Percentiles rank a stretch among this genome's conserved stretches.
Evolutionary conservation across 2,113 vertebrate species (phyloP).

Genomic region (Holacanthus passer): DNA sequence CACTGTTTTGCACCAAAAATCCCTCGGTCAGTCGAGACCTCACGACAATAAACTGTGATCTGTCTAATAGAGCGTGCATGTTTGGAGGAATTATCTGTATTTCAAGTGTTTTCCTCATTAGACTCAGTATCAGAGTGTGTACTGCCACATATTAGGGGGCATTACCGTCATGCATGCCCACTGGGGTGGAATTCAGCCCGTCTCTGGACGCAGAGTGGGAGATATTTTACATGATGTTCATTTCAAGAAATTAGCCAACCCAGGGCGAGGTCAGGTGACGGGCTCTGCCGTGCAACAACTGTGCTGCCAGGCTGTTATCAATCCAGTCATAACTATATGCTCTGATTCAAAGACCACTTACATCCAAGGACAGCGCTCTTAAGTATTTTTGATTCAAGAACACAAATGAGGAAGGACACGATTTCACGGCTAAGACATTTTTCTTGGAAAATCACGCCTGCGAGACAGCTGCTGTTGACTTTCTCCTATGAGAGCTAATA

Average conservation of each 20-base stretch:
- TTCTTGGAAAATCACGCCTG: slow-evolving; percentile 13
- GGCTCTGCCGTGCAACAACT: slow-evolving; percentile 8
- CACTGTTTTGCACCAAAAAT: slow-evolving; percentile 32
- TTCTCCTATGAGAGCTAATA: slow-evolving; percentile 52
- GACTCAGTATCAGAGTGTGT: slow-evolving; percentile 31
- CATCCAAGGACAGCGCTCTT: slow-evolving; percentile 22
- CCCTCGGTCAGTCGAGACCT: slow-evolving; percentile 31
- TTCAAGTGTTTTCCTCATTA: slow-evolving; percentile 73
- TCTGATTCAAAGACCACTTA: slow-evolving; percentile 34
- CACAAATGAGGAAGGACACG: slow-evolving; percentile 25
- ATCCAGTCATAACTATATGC: not conserved
- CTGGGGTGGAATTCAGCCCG: slow-evolving; percentile 55
- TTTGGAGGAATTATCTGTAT: slow-evolving; percentile 67
- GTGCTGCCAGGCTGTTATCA: slow-evolving; percentile 31
- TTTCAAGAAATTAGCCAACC: slow-evolving; percentile 50
- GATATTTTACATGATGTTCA: slow-evolving; percentile 38
- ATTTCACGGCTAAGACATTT: slow-evolving; percentile 10
- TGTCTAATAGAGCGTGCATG: slow-evolving; percentile 48
- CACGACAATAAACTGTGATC: slow-evolving; percentile 46
- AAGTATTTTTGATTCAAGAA: slow-evolving; percentile 27
- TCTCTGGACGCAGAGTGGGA: slow-evolving; percentile 29
- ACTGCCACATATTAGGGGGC: slow-evolving; percentile 70
- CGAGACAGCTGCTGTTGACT: slow-evolving; percentile 54
- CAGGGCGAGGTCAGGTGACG: slow-evolving; percentile 37
- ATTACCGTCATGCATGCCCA: slow-evolving; percentile 69